Evolutionary conservation across 2,888 invertebrate genomes (phyloP), one percentile per base, ranked within the genome.

Genomic region (Anoncus sp.): DNA sequence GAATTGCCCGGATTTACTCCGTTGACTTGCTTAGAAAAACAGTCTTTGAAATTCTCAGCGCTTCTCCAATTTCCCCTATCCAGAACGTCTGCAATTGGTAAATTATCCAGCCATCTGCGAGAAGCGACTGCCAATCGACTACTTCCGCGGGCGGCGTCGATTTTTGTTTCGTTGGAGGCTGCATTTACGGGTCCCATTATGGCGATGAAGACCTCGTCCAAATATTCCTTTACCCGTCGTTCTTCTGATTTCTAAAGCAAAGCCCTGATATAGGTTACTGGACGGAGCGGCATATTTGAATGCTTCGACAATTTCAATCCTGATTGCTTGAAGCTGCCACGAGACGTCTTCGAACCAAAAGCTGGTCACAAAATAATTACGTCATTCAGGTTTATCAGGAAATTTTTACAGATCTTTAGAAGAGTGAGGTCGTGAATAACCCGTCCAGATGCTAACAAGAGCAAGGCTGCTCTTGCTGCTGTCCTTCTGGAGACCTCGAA

Each of bases 291-390:
- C 16, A 69, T 71, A 51, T 80, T 83, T 3, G 75, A 35, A 20
- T 83, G 78, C 45, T 43, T 81, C 16, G 45, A 75, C 12, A 83
- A 40, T 60, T 67, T 80, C 80, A 77, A 82, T 0, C 82, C 82
- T 22, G 82, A 83, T 62, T 81, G 80, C 18, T 83, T 73, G 31
- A 81, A 83, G 49, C 57, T 69, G 3, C 22, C 20, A 10, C 80
- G 53, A 60, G 82, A 82, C n/a, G 81, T 83, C 60, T 83, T 82
- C 6, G 77, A 83, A 3, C 83, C 82, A 66, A 83, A 81, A 6
- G 27, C 60, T 22, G 81, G 82, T 82, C 81, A 83, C 9, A 82
- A 51, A 40, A 83, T 79, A 24, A 84, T 80, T 51, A 81, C 82
- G 18, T 84, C 66, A 12, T 75, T 70, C 18, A 69, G 12, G 16